A percentile compares a stretch with the other conserved stretches of the same genome.
Conservation (phyloP, 53 echinoderm and acorn worm species). For the Apostichopus leukothele region DNA sequence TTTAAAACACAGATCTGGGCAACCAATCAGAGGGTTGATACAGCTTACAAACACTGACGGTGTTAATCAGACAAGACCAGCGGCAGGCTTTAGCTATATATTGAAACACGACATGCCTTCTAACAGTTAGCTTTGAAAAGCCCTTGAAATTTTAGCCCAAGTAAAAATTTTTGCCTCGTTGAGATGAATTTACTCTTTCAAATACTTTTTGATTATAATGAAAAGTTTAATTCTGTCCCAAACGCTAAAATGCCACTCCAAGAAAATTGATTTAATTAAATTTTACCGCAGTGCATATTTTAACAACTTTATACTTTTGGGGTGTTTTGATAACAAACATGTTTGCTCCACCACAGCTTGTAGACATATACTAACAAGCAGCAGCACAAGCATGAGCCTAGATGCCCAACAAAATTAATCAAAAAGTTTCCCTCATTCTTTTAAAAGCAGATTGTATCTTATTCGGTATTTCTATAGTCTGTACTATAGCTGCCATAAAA, state of each 20-base stretch:
- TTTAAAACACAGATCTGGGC: constrained; percentile 36
- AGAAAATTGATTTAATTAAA: constrained; percentile 16
- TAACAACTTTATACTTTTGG: background rate
- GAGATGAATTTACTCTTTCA: background rate
- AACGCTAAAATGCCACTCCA: background rate
- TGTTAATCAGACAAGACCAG: constrained; percentile 21
- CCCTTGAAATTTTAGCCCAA: constrained; percentile 25
- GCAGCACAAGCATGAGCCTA: too few species aligned
- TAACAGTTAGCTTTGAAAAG: background rate
- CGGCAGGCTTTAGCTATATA: constrained; percentile 3
- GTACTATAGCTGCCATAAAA: too few species aligned
- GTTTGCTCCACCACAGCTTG: too few species aligned
- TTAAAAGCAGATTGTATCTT: too few species aligned
- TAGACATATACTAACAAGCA: too few species aligned
- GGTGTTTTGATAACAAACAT: background rate
- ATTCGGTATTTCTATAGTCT: too few species aligned
- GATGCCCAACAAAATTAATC: too few species aligned
- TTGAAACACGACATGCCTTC: constrained; percentile 39
- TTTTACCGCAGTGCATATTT: background rate
- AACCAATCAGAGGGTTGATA: constrained; percentile 20
- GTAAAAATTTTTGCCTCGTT: background rate
- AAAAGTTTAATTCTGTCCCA: background rate
- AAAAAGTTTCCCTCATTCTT: too few species aligned
- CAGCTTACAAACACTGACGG: constrained; percentile 6
- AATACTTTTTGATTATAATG: background rate